Percentiles rank a stretch among this genome's conserved stretches.
Conservation (phyloP, 2,113 vertebrate species). For the Myotis yumanensis region DNA sequence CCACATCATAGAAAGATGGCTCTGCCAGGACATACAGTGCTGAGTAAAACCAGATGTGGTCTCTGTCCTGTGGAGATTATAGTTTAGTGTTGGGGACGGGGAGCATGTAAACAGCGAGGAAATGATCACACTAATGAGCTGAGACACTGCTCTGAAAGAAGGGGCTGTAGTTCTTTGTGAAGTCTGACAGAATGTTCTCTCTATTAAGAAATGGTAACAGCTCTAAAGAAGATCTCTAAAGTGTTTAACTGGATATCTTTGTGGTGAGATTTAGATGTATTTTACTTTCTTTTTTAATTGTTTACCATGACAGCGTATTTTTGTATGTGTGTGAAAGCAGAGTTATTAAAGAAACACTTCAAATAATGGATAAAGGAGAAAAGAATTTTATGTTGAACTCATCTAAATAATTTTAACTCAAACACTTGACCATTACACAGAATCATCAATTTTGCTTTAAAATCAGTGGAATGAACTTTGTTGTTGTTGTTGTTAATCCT, state of each 20-base stretch:
- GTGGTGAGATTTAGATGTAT: not conserved
- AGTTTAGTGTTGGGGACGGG: not conserved
- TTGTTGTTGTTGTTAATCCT: no score
- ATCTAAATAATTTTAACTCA: not conserved
- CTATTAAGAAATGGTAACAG: not conserved
- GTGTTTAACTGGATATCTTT: slow-evolving; percentile 6
- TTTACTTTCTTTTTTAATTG: slow-evolving; percentile 32
- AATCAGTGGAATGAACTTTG: not conserved
- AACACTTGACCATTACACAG: not conserved
- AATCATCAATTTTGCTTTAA: slow-evolving; percentile 36
- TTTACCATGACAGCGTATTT: not conserved
- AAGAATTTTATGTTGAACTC: not conserved
- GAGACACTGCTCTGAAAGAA: not conserved
- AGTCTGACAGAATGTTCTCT: not conserved
- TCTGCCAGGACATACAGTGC: not conserved
- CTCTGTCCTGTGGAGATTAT: not conserved
- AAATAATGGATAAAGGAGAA: not conserved
- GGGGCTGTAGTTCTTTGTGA: not conserved
- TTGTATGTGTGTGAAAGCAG: not conserved
- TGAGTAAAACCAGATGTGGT: not conserved
- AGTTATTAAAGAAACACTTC: not conserved
- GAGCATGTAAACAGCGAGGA: not conserved
- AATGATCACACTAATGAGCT: not conserved
- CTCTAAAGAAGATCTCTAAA: not conserved
- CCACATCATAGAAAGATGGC: not conserved